Evolutionary conservation across 1,140 invertebrate species (phyloP).

Genomic region (Hormaphis cornu): DNA sequence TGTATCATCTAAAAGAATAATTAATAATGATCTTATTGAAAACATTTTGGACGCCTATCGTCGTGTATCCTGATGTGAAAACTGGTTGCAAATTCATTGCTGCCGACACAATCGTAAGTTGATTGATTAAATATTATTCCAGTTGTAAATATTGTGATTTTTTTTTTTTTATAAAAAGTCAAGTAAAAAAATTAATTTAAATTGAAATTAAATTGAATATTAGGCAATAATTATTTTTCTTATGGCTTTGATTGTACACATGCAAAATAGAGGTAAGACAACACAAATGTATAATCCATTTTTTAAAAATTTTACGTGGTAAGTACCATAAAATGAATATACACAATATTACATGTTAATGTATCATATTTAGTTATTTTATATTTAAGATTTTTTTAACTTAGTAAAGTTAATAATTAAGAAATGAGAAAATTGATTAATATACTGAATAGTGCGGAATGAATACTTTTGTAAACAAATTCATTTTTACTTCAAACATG

Average conservation of each 20-base stretch:
- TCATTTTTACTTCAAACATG: no score
- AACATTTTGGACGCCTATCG: conserved; percentile 77
- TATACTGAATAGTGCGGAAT: no score
- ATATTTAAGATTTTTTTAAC: not conserved
- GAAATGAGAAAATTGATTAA: not conserved
- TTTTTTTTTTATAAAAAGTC: conserved; percentile 34
- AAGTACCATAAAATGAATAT: conserved; percentile 45
- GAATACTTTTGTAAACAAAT: no score
- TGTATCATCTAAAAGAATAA: no score
- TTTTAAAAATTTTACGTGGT: conserved; percentile 68
- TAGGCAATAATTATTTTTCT: conserved; percentile 59
- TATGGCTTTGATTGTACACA: conserved; percentile 64
- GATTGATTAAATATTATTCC: conserved; percentile 6
- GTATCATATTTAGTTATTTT: not conserved
- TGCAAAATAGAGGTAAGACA: conserved; percentile 72
- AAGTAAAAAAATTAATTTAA: no score
- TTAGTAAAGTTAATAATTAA: not conserved
- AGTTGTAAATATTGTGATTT: not conserved
- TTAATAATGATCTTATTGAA: conserved; percentile 58
- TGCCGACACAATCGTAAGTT: conserved; percentile 57
- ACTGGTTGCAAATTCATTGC: conserved; percentile 65
- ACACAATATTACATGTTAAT: not conserved
- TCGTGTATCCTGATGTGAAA: conserved; percentile 70
- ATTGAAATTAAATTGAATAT: conserved; percentile 37
- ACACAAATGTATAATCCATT: conserved; percentile 75